Percentiles rank a stretch among this genome's conserved stretches.
These are phyloP conservation scores for Latrodectus hesperus DNA, from an alignment of 2,888 invertebrate species.

Conservation along the genomic window DNA sequence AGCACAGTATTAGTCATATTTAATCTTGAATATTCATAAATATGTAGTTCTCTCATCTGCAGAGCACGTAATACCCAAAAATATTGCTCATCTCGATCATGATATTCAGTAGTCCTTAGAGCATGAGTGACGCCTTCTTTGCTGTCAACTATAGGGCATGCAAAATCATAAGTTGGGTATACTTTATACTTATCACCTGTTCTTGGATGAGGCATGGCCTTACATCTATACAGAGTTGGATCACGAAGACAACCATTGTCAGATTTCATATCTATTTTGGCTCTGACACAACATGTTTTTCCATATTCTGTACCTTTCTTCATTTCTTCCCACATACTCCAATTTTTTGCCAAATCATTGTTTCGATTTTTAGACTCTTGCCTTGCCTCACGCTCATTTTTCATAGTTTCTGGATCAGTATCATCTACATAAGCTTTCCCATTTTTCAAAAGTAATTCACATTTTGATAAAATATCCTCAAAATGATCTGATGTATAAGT, in stretches of 20 bases:
- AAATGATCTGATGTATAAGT: constrained; percentile 98
- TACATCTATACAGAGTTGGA: constrained; percentile 98
- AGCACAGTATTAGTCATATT: constrained; percentile 99
- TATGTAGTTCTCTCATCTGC: constrained; percentile 89
- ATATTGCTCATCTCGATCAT: constrained; percentile 97
- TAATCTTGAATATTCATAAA: constrained; percentile 96
- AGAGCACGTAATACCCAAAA: constrained; percentile 93
- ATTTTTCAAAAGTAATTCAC: constrained; percentile 88
- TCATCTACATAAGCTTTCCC: constrained; percentile 98
- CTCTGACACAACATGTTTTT: constrained; percentile 93
- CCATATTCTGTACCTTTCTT: constrained; percentile 86
- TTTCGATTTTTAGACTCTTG: constrained; percentile 88
- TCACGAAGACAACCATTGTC: constrained; percentile 97
- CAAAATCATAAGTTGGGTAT: constrained; percentile 99
- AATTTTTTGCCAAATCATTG: constrained; percentile 88
- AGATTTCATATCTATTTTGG: constrained; percentile 97
- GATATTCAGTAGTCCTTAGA: constrained; percentile 97
- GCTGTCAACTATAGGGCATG: constrained; percentile 98
- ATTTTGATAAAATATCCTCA: constrained; percentile 89
- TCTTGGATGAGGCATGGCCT: constrained; percentile 93
- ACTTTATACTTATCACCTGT: constrained; percentile 98
- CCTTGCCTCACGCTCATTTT: constrained; percentile 92
- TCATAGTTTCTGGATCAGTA: constrained; percentile 95
- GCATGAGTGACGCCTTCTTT: constrained; percentile 98
- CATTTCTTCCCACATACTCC: constrained; percentile 96